phyloP scores from a whole-genome alignment of 1,140 invertebrate genomes.

The Mylabris phalerata region DNA sequence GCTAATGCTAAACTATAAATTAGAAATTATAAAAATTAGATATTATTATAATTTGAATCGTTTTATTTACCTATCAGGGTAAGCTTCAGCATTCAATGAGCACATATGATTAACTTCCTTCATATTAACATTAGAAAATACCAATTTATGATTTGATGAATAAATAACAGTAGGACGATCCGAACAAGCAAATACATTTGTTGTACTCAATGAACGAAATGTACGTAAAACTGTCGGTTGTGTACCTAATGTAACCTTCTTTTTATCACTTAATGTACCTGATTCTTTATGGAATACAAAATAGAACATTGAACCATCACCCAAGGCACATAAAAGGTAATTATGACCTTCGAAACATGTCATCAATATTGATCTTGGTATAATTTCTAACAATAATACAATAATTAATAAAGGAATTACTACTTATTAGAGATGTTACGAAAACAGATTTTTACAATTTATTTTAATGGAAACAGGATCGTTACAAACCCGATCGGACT shows the following conservation, averaged over 20 bases:
- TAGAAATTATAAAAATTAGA: no score
- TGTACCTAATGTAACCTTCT: conserved; percentile 92
- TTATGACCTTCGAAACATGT: conserved; percentile 88
- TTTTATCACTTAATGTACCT: conserved; percentile 71
- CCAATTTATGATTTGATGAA: conserved; percentile 96
- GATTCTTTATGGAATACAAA: conserved; percentile 73
- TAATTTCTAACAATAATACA: conserved; percentile 68
- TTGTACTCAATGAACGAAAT: conserved; percentile 84
- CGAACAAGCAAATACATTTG: conserved; percentile 97
- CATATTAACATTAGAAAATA: conserved; percentile 98
- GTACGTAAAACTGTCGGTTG: conserved; percentile 91
- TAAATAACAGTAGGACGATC: conserved; percentile 98
- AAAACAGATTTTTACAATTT: no score
- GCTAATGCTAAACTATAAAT: conserved; percentile 76
- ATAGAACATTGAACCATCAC: conserved; percentile 97
- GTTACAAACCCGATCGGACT: no score
- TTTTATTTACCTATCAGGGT: conserved; percentile 71
- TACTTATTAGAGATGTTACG: background rate
- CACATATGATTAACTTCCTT: conserved; percentile 99
- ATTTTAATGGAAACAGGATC: no score
- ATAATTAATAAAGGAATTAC: background rate
- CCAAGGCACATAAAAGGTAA: conserved; percentile 87
- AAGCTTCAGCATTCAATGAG: conserved; percentile 88
- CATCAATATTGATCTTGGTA: conserved; percentile 91
- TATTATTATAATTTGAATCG: background rate